phyloP scores from a whole-genome alignment of 2,888 invertebrate species.

The Agrotis exclamationis region DNA sequence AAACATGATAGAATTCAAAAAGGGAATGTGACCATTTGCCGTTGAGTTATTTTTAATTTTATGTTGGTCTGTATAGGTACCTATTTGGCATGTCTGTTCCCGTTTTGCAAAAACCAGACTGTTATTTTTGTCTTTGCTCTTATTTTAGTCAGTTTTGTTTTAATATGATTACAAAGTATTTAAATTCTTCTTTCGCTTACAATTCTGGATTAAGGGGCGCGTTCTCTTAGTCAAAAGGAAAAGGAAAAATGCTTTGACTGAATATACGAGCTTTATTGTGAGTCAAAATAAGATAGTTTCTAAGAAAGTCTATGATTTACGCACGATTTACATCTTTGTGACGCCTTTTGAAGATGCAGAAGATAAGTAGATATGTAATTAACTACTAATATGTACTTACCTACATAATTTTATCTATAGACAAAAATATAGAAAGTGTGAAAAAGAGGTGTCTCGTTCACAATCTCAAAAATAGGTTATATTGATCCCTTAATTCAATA shows the following conservation, averaged over 20 bases:
- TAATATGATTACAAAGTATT: conserved; percentile 41
- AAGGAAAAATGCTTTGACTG: conserved; percentile 26
- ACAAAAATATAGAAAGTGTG: background rate
- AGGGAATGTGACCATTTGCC: conserved; percentile 42
- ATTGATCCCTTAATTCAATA: background rate
- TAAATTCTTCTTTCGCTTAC: conserved; percentile 41
- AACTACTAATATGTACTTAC: no score
- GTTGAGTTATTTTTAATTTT: conserved; percentile 28
- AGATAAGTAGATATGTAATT: no score
- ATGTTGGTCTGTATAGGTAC: background rate
- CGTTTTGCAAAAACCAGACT: conserved; percentile 5
- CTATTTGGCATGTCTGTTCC: conserved; percentile 15
- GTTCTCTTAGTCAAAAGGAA: conserved; percentile 34
- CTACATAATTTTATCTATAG: no score
- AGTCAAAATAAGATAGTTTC: conserved; percentile 15
- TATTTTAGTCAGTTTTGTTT: conserved; percentile 33
- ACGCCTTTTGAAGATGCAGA: background rate
- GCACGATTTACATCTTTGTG: conserved; percentile 2
- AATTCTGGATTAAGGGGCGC: conserved; percentile 30
- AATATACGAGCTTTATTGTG: conserved; percentile 13
- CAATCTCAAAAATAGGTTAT: background rate
- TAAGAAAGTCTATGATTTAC: conserved; percentile 12
- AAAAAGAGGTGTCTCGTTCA: background rate
- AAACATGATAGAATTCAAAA: conserved; percentile 48
- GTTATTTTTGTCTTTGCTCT: conserved; percentile 29